Conservation (phyloP, 1,140 invertebrate genomes). For the Rhyzopertha dominica region DNA sequence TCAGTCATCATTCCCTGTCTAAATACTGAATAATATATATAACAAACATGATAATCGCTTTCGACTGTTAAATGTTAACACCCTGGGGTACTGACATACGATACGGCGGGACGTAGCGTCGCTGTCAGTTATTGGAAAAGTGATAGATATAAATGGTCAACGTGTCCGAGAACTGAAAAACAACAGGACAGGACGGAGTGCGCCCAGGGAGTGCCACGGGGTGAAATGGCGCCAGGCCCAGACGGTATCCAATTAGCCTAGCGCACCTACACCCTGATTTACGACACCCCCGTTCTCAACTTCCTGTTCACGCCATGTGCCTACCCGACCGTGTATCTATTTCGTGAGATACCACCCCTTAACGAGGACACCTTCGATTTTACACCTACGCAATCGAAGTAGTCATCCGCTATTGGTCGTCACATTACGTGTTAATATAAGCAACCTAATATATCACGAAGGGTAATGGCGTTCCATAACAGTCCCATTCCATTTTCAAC, state of each 20-base stretch:
- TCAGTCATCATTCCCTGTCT: too few relatives aligned
- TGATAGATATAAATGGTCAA: constrained; percentile 29
- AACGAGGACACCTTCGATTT: too few relatives aligned
- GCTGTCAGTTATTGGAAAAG: too few relatives aligned
- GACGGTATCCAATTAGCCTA: constrained; percentile 38
- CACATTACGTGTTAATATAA: too few relatives aligned
- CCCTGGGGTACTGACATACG: constrained; percentile 14
- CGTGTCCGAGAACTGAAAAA: constrained; percentile 11
- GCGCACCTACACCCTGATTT: constrained; percentile 38
- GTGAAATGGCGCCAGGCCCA: constrained; percentile 36
- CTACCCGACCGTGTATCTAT: too few relatives aligned
- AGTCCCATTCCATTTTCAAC: too few relatives aligned
- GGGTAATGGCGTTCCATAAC: too few relatives aligned
- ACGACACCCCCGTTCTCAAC: constrained; percentile 32
- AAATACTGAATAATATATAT: too few relatives aligned
- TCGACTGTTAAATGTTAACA: constrained; percentile 14
- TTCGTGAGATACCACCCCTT: too few relatives aligned
- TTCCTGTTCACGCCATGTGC: constrained; percentile 31
- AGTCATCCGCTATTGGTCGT: too few relatives aligned
- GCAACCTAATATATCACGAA: too few relatives aligned
- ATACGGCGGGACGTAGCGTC: constrained; percentile 8
- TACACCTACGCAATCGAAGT: too few relatives aligned
- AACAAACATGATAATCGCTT: constrained; percentile 9
- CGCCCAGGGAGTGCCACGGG: constrained; percentile 24
- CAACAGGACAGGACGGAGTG: constrained; percentile 5